Evolutionary conservation across 2,797 vertebrate genomes (phyloP), one percentile per base, ranked within the genome.

Genomic region (Sebastes alutus): DNA sequence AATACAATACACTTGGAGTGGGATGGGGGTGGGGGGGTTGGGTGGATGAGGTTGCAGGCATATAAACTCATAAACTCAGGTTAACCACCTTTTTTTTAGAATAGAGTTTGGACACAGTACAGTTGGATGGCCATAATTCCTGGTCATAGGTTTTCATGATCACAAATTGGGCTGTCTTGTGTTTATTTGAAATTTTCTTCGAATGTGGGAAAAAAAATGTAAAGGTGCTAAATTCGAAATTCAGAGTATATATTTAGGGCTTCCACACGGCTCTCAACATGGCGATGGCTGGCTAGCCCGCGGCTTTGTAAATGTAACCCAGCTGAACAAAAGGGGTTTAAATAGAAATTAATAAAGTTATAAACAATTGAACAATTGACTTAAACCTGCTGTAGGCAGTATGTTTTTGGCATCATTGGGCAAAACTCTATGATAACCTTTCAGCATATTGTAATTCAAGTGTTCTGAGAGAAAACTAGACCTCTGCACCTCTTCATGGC

Each of bases 1-100:
- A 74, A 62, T 35, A 68, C 75, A 76, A 35, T 73, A 33, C 49
- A 60, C 20, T 52, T 63, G 14, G 56, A 73, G 46, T 54, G 38
- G 46, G 22, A 67, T 66, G 61, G 42, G n/a, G 6, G 30, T 10
- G 54, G 5, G 29, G 29, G 60, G 2, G 3, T 9, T 10, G 27
- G 14, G 33, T 2, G 1, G n/a, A 6, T 23, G 10, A 42, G 30
- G 56, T 18, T 30, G 49, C 8, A 3, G 72, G n/a, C 22, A 7
- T 78, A 56, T 9, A 64, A 38, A 13, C 5, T 20, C 12, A 62
- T 66, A 32, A 55, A 68, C 58, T 49, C 11, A 42, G 61, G 62
- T 76, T 76, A 68, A 63, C 3, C n/a, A 62, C 18, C 32, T 27
- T 33, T 33, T 68, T 63, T 29, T 35, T 12, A 29, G 13, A 54